Evolutionary conservation across 1,140 invertebrate genomes (phyloP).

Genomic region (Lamellibrachia luymesi): DNA sequence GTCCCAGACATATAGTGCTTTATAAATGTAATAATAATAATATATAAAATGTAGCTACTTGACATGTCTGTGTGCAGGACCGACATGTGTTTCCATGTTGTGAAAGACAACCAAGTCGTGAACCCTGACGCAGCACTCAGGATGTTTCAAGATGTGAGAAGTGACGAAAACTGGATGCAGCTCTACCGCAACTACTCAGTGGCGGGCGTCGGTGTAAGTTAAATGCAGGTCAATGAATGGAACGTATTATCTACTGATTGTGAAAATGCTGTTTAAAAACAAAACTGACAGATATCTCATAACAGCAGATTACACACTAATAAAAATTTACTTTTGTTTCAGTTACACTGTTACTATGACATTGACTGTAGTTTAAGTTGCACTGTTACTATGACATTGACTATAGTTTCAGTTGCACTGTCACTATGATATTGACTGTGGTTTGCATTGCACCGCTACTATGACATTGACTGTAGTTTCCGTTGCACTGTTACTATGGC

Average conservation of each 20-base stretch:
- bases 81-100: constrained; percentile 13
- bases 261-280: too few relatives aligned
- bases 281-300: too few relatives aligned
- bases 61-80: not conserved
- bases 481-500: too few relatives aligned
- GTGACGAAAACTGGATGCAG: not conserved
- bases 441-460: too few relatives aligned
- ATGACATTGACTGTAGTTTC: too few relatives aligned
- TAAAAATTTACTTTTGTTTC: too few relatives aligned
- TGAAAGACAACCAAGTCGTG: not conserved
- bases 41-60: not conserved
- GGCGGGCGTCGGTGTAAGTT: not conserved
- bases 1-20: too few relatives aligned
- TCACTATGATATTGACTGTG: not conserved
- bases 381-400: not conserved
- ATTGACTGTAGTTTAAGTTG: not conserved
- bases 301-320: too few relatives aligned
- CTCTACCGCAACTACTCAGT: not conserved
- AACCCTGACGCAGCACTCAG: not conserved
- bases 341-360: too few relatives aligned
- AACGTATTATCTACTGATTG: too few relatives aligned
- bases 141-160: not conserved
- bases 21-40: too few relatives aligned
- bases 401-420: too few relatives aligned
- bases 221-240: not conserved